Evolutionary conservation across 2,797 vertebrate species (phyloP), one percentile per base, ranked within the genome.

Genomic region (Rhinella marina): DNA sequence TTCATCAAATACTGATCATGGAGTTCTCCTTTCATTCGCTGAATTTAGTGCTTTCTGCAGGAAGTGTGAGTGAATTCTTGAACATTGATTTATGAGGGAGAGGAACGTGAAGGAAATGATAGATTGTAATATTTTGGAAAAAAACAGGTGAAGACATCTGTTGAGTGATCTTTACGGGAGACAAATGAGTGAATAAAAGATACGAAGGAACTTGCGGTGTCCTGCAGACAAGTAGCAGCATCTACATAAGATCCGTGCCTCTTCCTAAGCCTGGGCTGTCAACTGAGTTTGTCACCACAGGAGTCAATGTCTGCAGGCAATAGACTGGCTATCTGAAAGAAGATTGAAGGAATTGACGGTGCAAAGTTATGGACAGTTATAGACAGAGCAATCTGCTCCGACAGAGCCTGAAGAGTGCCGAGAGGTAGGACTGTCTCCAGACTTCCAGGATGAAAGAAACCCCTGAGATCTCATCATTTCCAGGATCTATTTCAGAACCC

Each of bases 261-360:
- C 23, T 48, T n/a, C 13, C 21, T 13, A 27, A 82, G 32, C 80
- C 10, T 41, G 27, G 78, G 16, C 57, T 32, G 56, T 61, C 78
- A 62, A 12, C 12, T 25, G 61, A 25, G 61, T 52, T n/a, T 52
- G 41, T 48, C 80, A 25, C 32, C 7, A 23, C 41, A 19, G 61
- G 80, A 14, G 61, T 50, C 61, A 48, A 16, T 56, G 25, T 78
- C 80, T 25, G 80, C 41, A 66, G 80, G 29, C 11, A 17, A 25
- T 23, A 66, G 29, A 21, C 12, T 2, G 0, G 59, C 8, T 23
- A 23, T n/a, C 11, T 3, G 56, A 80, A 57, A 80, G 25, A 56
- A 23, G 56, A 61, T 11, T 61, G 13, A 48, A 81, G 57, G 57
- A 81, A 62, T 81, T 80, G 78, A 80, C 16, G 61, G 61, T 41